Evolutionary conservation across 1,140 invertebrate species (phyloP).

Genomic region (Zaprionus gabonicus): DNA sequence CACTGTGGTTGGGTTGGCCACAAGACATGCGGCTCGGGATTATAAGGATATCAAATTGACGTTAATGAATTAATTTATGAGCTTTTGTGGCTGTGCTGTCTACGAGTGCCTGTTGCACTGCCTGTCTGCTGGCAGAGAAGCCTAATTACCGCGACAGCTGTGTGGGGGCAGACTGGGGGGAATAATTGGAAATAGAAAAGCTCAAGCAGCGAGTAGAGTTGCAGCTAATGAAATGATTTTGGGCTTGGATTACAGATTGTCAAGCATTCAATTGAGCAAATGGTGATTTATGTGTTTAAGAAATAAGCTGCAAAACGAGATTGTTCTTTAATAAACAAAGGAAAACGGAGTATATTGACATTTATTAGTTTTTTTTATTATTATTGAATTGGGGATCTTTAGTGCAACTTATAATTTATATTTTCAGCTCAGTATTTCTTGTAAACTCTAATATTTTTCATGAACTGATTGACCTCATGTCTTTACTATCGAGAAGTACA

Average conservation of each 20-base stretch:
- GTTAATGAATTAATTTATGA: slow-evolving; percentile 81
- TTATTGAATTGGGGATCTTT: neutral
- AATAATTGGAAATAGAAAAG: slow-evolving; percentile 33
- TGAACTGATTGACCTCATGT: too few relatives aligned
- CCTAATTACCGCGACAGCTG: slow-evolving; percentile 45
- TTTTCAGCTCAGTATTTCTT: too few relatives aligned
- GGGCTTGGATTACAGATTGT: slow-evolving; percentile 4
- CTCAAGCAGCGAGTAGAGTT: neutral
- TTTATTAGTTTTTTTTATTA: neutral
- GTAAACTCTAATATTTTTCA: too few relatives aligned
- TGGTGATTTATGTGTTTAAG: neutral
- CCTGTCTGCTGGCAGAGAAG: neutral
- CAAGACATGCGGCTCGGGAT: slow-evolving; percentile 44
- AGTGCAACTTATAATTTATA: too few relatives aligned
- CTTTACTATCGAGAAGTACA: too few relatives aligned
- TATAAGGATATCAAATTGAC: slow-evolving; percentile 78
- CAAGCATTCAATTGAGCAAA: slow-evolving; percentile 16
- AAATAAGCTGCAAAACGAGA: neutral
- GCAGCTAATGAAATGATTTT: slow-evolving; percentile 11
- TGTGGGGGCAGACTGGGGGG: neutral
- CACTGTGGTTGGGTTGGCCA: slow-evolving; percentile 37
- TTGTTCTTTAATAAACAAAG: neutral
- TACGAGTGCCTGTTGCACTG: slow-evolving; percentile 57
- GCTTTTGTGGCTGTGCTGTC: slow-evolving; percentile 49
- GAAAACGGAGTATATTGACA: neutral